Evolutionary conservation across 2,113 vertebrate species (phyloP), one percentile per base, ranked within the genome.

Genomic region (Emydura subglobosa): DNA sequence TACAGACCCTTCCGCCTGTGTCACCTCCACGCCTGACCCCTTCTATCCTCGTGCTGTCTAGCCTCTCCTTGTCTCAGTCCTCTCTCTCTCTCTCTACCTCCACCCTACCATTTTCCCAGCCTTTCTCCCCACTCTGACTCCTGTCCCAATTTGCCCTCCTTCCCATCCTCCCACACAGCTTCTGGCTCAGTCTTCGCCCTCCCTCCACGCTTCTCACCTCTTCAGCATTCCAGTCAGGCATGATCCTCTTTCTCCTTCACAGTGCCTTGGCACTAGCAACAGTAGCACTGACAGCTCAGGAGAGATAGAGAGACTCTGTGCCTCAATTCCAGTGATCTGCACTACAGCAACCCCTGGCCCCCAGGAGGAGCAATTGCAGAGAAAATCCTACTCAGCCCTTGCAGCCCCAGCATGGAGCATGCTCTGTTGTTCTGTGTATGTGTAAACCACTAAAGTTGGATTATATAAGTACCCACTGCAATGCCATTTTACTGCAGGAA

Each of bases 201-300:
- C 49, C 39, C 29, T 79, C 39, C 11, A 93, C 87, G 10, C 3
- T 81, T 19, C 11, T 65, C 25, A 72, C 9, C 9, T 49, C 21
- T 49, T 51, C 44, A 93, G 6, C 4, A 83, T 39, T 72, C n/a
- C 34, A 72, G 19, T 72, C 65, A 54, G 10, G 11, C 22, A 14
- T 9, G 91, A 31, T 6, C 39, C 93, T 22, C 1, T 4, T 5
- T 5, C 42, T 78, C 24, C 24, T 79, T 29, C 22, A 19, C n/a
- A 89, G 6, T 6, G 51, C n/a, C 65, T 72, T 19, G n/a, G 31
- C 19, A 5, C 81, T 16, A n/a, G 3, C 22, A 94, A 7, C 57
- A 2, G 50, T 42, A 81, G 3, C 34, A 72, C 68, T 1, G 0
- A 0, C 0, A 49, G 21, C 4, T 86, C 86, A 93, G 59, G 65